phyloP scores from a whole-genome alignment of 2,888 invertebrate species.

The Mythimna loreyi region DNA sequence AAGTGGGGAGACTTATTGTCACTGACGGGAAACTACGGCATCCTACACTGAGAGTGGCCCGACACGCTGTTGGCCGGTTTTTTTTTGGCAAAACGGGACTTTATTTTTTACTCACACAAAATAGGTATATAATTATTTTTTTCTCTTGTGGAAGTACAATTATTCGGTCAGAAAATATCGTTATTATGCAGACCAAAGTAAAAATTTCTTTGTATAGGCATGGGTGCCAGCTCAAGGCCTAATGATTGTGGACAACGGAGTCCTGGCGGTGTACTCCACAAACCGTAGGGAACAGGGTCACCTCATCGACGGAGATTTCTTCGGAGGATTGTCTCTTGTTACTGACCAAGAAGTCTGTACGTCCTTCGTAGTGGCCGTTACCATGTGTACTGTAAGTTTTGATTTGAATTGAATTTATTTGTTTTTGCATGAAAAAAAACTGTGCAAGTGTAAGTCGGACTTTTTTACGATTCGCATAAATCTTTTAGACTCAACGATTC shows the following conservation, averaged over 20 bases:
- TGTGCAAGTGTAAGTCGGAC: neutral
- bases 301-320: conserved; percentile 71
- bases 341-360: conserved; percentile 68
- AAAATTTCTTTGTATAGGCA: conserved; percentile 29
- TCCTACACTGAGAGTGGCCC: no score
- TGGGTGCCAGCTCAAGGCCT: conserved; percentile 63
- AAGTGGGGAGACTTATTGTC: no score
- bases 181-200: neutral
- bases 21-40: no score
- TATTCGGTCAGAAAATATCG: neutral
- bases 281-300: conserved; percentile 65
- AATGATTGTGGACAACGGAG: conserved; percentile 66
- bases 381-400: conserved; percentile 56
- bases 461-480: no score
- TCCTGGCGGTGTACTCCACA: conserved; percentile 67
- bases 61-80: no score
- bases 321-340: conserved; percentile 70
- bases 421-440: neutral
- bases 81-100: no score
- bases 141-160: no score
- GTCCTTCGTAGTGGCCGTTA: conserved; percentile 66
- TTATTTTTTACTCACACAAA: no score
- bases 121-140: no score
- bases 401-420: neutral
- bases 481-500: no score